A percentile compares a stretch with the other conserved stretches of the same genome.
Evolutionary conservation across 1,140 invertebrate species (phyloP).

Genomic region (Papilio xuthus): DNA sequence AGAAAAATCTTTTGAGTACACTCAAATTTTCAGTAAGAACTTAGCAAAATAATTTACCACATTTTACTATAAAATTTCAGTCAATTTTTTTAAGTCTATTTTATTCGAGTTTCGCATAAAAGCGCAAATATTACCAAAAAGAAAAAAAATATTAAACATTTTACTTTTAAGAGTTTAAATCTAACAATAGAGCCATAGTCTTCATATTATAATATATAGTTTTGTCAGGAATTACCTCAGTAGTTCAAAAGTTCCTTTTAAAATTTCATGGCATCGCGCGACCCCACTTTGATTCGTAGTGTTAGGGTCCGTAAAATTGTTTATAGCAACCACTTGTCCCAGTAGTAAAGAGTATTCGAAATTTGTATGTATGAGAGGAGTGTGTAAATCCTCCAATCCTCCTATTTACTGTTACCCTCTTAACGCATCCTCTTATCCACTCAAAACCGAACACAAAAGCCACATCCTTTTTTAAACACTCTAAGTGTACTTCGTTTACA

Average conservation of each 20-base stretch:
- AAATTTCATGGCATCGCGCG: neutral
- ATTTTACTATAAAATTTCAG: too few species aligned
- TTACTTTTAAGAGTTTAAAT: too few species aligned
- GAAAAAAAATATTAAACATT: too few species aligned
- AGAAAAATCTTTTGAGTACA: neutral
- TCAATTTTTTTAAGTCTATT: too few species aligned
- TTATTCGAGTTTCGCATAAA: too few species aligned
- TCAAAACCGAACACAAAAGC: neutral
- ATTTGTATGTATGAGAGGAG: conserved; percentile 15
- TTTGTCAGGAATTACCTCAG: neutral
- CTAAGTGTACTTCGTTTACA: neutral
- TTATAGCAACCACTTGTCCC: conserved; percentile 21
- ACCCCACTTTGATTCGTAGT: conserved; percentile 7
- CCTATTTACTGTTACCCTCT: neutral
- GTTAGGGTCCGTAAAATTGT: conserved; percentile 10
- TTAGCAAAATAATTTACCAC: neutral
- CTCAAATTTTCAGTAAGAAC: neutral
- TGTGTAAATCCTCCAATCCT: neutral
- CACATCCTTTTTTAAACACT: neutral
- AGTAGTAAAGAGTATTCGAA: conserved; percentile 10
- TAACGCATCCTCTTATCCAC: neutral
- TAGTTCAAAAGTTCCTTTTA: conserved; percentile 6
- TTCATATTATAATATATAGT: neutral
- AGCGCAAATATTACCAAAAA: too few species aligned
- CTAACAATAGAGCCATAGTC: neutral